Conservation (phyloP, 2,113 vertebrate genomes). For the Serranochromis macrocephalus region DNA sequence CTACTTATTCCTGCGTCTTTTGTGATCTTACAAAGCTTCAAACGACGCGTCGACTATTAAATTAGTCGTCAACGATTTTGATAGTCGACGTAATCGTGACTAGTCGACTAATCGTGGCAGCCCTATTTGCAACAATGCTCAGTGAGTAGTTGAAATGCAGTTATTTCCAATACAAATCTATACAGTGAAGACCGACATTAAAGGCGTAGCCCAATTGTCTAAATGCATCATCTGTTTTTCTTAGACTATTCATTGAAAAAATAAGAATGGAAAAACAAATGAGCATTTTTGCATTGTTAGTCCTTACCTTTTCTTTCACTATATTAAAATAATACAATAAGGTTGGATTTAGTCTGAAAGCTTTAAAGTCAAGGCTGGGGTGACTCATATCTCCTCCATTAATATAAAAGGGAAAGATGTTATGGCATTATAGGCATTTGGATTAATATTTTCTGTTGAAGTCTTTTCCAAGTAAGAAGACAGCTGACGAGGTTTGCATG, state of each 20-base stretch:
- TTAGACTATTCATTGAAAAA: neutral
- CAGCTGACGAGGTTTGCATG: neutral
- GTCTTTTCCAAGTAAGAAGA: neutral
- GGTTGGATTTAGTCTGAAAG: neutral
- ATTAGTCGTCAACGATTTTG: neutral
- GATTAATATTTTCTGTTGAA: neutral
- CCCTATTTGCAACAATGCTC: neutral
- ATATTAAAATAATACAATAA: neutral
- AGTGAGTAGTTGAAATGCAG: neutral
- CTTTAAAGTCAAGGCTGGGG: neutral
- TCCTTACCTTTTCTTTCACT: neutral
- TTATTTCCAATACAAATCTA: neutral
- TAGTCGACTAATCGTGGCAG: neutral
- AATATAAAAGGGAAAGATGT: neutral
- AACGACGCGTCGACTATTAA: neutral
- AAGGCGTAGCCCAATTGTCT: neutral
- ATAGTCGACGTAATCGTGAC: neutral
- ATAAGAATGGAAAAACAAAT: neutral
- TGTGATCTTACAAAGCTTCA: neutral
- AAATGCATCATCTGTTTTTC: neutral
- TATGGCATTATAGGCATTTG: neutral
- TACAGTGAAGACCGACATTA: neutral
- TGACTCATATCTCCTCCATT: neutral
- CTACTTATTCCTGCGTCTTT: neutral
- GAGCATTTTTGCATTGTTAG: neutral